phyloP scores from a whole-genome alignment of 2,888 invertebrate species.

The Brachyopa scutellaris region DNA sequence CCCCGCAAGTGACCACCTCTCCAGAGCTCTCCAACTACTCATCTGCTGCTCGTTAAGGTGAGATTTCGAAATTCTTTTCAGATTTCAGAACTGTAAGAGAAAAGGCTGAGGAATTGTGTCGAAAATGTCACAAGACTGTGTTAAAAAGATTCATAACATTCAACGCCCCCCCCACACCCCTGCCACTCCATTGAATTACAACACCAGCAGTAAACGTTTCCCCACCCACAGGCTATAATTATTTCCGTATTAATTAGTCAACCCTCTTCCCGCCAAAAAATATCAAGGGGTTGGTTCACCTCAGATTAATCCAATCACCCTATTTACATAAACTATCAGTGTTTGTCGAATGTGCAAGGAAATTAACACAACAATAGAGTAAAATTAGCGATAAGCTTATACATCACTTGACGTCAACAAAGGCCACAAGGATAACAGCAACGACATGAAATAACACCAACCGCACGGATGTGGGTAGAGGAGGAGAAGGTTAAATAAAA shows the following conservation, averaged over 20 bases:
- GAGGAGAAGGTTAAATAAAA: slow-evolving; percentile 28
- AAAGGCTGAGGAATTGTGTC: no score
- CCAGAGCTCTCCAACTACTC: no score
- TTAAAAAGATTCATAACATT: no score
- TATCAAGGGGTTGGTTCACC: background rate
- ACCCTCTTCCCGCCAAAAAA: no score
- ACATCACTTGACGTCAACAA: slow-evolving; percentile 70
- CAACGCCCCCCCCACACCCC: no score
- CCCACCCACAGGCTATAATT: background rate
- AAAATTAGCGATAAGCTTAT: slow-evolving; percentile 63
- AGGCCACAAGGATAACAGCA: slow-evolving; percentile 62
- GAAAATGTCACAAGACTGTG: no score
- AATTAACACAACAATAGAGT: slow-evolving; percentile 62
- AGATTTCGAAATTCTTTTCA: no score
- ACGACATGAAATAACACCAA: slow-evolving; percentile 39
- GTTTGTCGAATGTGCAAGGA: background rate
- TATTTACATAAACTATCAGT: slow-evolving; percentile 35
- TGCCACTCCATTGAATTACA: no score
- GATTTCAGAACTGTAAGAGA: no score
- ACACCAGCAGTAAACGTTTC: background rate
- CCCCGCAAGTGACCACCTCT: no score
- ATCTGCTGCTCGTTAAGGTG: no score
- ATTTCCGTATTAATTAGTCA: slow-evolving; percentile 22
- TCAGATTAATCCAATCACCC: slow-evolving; percentile 40
- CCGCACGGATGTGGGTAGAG: background rate